phyloP scores from a whole-genome alignment of 2,113 vertebrate genomes.

The Lucifuga dentata region DNA sequence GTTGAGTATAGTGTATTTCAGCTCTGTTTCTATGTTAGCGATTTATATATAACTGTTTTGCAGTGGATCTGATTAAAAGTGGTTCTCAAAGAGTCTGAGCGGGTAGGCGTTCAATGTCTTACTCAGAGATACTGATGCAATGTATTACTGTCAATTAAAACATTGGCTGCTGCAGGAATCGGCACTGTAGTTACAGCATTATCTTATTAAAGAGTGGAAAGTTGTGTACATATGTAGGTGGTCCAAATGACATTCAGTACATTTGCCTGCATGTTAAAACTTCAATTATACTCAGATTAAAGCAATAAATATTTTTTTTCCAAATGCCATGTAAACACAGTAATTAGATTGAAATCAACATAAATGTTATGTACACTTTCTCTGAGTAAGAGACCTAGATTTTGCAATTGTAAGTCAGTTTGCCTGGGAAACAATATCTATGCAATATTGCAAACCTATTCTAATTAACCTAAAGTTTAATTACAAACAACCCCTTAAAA shows the following conservation, averaged over 20 bases:
- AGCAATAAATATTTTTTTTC: no score
- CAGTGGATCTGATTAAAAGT: neutral
- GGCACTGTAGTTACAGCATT: neutral
- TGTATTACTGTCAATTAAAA: neutral
- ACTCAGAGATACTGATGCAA: constrained; percentile 18
- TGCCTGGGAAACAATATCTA: no score
- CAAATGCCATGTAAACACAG: no score
- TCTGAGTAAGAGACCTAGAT: no score
- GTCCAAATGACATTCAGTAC: neutral
- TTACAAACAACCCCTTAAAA: neutral
- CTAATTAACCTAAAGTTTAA: no score
- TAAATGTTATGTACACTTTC: no score
- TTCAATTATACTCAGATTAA: no score
- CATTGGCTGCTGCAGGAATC: neutral
- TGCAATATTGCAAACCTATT: no score
- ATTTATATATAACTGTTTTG: constrained; percentile 19
- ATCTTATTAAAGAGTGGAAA: no score
- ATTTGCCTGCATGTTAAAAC: no score
- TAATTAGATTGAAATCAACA: no score
- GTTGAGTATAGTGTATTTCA: constrained; percentile 18
- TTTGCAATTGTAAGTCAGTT: no score
- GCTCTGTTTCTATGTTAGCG: neutral
- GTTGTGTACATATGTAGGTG: constrained; percentile 1
- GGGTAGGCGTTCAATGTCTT: constrained; percentile 12
- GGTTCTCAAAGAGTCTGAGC: neutral